Evolutionary conservation across 2,797 vertebrate genomes (phyloP).

Genomic region (Myotis planiceps): DNA sequence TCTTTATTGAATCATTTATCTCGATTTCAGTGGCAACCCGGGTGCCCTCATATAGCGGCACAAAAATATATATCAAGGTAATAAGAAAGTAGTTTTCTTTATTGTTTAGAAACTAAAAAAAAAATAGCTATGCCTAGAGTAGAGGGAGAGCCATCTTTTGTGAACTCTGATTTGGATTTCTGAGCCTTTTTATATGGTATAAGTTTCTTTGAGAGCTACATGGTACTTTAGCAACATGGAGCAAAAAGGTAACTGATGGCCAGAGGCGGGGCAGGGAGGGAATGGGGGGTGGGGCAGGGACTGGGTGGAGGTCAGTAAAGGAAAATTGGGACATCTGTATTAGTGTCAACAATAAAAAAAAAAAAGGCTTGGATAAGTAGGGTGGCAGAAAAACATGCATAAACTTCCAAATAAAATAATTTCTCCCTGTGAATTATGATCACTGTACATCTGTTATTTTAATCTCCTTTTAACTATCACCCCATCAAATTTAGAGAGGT

Average conservation of each 20-base stretch:
- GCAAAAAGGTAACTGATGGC: not conserved
- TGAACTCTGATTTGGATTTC: slow-evolving; percentile 36
- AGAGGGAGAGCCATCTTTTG: not conserved
- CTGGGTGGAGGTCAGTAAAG: not conserved
- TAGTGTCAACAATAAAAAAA: not conserved
- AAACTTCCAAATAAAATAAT: slow-evolving; percentile 71
- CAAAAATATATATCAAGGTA: slow-evolving; percentile 73
- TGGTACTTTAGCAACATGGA: not conserved
- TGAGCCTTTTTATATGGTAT: slow-evolving; percentile 42
- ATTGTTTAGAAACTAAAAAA: slow-evolving; percentile 74
- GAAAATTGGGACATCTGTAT: not conserved
- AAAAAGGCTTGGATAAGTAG: not conserved
- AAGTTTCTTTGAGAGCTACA: not conserved
- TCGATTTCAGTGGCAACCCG: slow-evolving; percentile 48
- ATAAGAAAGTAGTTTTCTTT: slow-evolving; percentile 77
- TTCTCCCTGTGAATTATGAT: slow-evolving; percentile 60
- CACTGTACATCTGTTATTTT: slow-evolving; percentile 46
- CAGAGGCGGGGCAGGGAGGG: not conserved
- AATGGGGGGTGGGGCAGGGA: rapidly evolving
- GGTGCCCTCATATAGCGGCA: slow-evolving; percentile 32
- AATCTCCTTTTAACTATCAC: slow-evolving; percentile 28
- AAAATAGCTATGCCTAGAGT: not conserved
- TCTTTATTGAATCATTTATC: slow-evolving; percentile 75
- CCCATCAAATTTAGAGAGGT: slow-evolving; percentile 64
- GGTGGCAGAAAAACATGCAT: slow-evolving; percentile 21